Evolutionary conservation across 2,888 invertebrate species (phyloP), one percentile per base, ranked within the genome.

Genomic region (Papilio elwesi): DNA sequence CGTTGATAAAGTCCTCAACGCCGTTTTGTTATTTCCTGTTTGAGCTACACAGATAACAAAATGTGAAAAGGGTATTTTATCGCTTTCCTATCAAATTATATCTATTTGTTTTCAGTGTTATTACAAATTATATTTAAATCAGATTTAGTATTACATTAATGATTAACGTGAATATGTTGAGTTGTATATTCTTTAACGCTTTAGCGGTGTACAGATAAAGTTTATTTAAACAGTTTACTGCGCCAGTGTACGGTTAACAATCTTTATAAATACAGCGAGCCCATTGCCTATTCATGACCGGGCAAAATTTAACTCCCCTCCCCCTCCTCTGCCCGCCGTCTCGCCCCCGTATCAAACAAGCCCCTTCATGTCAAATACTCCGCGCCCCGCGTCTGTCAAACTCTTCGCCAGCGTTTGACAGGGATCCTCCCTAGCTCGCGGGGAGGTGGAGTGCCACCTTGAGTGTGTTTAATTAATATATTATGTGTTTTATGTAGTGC

Each of bases 211-310:
- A 43, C 59, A 16, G 53, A 43, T 68, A 73, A 66, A 66, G 89
- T 90, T 91, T 88, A 90, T 91, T 89, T 85, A 78, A 83, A 85
- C 87, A 84, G 89, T 91, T 90, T 89, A 91, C 89, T 89, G 89
- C 86, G 88, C 86, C 82, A 69, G 83, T 87, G 87, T 88, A 88
- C 87, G 82, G 84, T 87, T 87, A 90, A 90, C 92, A 92, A 91
- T 92, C 90, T 93, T 93, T 93, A 91, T 92, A 93, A 93, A 93
- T 93, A 92, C 91, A 92, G 91, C 90, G 89, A 87, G 86, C 91
- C 92, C 93, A 93, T 93, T 92, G 93, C 93, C 92, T 93, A 93
- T 93, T 93, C 93, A 93, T 93, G 93, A 93, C 92, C 90, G 91
- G 90, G 92, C 92, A 91, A 87, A 93, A 91, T 93, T 92, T 80